Conservation (phyloP, 2,113 vertebrate genomes). For the Okapia johnstoni region DNA sequence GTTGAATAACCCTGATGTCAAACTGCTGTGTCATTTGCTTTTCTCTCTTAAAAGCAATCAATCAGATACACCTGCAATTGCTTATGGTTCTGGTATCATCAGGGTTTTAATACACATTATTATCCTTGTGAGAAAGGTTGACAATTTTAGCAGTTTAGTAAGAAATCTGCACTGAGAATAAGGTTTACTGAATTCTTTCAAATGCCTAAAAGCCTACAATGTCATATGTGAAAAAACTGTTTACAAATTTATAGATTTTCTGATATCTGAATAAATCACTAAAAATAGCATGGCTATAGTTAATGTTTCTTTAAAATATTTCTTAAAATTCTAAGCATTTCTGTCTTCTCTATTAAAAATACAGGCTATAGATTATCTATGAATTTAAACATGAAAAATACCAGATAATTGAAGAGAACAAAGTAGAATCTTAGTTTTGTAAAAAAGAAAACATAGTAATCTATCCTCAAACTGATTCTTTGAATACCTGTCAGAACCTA, state of each 20-base stretch:
- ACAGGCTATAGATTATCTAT: neutral
- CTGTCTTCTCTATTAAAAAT: conserved; percentile 13
- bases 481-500: neutral
- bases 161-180: neutral
- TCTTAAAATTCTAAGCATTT: neutral
- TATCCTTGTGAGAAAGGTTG: neutral
- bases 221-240: neutral
- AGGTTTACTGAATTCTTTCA: conserved; percentile 34
- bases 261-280: conserved; percentile 25
- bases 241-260: conserved; percentile 7
- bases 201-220: conserved; percentile 13
- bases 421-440: neutral
- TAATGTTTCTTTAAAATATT: conserved; percentile 32
- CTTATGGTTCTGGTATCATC: neutral
- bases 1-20: neutral
- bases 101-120: neutral
- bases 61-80: neutral
- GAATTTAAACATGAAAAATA: conserved; percentile 21
- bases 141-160: neutral
- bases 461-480: neutral
- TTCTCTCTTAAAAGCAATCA: neutral
- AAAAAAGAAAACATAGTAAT: neutral
- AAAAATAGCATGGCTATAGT: neutral
- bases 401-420: neutral
- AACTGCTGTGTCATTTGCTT: neutral